Base-by-base conservation (phyloP, 2,797 vertebrate genomes). In the Mionectes olivaceus region DNA sequence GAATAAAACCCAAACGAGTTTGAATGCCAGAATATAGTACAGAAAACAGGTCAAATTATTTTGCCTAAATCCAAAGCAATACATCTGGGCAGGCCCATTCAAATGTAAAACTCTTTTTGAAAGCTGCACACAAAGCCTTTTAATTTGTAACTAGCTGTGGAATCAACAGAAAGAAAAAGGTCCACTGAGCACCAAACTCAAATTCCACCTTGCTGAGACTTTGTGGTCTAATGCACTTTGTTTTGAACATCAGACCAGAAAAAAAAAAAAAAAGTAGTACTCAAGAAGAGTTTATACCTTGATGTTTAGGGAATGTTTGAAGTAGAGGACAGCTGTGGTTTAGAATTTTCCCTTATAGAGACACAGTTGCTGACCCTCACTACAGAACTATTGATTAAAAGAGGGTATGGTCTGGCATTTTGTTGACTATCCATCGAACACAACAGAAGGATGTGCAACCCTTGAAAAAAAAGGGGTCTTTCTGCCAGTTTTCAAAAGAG, bases 201-300 rank as follows among this genome's bases (percentile, higher is more conserved):
- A 32, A 22, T 2, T 41, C 30, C 4, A 32, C 6, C 10, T 33
- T 53, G 9, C 47, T 68, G 37, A 28, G 24, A 9, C 9, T 68
- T 35, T 83, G 8, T 76, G 12, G 5, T 28, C 19, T n/a, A n/a
- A 55, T 7, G 3, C 11, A 22, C 10, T 41, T 43, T 27, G 9
- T 59, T 74, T 44, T 28, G 16, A 74, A 33, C 2, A 81, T 13
- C 21, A 70, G 13, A 55, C 4, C 16, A 70, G 3, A 1, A 5
- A 69, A 10, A 17, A 59, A 43, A 28, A 43, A 28, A 23, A 23
- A 6, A 10, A 0, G 0, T 1, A 64, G 2, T 33, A 43, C 4
- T 17, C 6, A 44, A 30, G 33, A 64, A 71, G 5, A 41, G 10
- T 41, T 44, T 65, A 5, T 44, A 39, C 3, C 12, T 50, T 39